phyloP scores from a whole-genome alignment of 2,113 vertebrate species.

The Stomatorhinus ivindoensis region DNA sequence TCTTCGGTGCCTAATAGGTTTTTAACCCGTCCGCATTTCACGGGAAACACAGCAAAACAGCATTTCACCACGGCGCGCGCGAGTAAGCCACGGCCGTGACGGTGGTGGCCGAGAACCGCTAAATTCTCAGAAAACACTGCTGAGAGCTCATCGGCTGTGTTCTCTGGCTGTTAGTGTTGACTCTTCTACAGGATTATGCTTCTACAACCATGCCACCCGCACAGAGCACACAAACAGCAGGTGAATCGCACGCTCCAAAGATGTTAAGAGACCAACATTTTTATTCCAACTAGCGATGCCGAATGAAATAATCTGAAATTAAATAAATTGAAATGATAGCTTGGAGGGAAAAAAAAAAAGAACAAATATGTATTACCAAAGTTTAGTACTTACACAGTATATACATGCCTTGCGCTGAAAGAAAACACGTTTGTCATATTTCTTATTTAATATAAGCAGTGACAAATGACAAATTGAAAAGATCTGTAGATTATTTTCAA shows the following conservation, averaged over 20 bases:
- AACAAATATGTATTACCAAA: constrained; percentile 55
- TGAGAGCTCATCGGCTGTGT: background rate
- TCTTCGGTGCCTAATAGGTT: background rate
- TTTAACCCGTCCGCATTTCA: background rate
- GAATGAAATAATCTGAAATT: constrained; percentile 33
- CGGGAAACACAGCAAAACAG: background rate
- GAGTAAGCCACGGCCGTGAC: background rate
- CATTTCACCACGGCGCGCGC: background rate
- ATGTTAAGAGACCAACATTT: constrained; percentile 24
- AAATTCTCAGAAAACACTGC: background rate
- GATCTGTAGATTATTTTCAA: constrained; percentile 31
- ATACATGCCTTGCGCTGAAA: constrained; percentile 60
- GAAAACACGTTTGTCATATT: constrained; percentile 41
- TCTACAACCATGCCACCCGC: background rate
- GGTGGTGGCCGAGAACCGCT: constrained; percentile 18
- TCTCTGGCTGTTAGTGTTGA: background rate
- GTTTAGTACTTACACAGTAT: constrained; percentile 61
- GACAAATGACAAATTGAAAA: constrained; percentile 37
- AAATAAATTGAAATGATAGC: constrained; percentile 46
- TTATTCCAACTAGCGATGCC: constrained; percentile 32
- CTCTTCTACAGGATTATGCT: background rate
- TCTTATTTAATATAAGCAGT: constrained; percentile 40
- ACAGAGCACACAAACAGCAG: background rate
- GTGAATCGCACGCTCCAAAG: constrained; percentile 22
- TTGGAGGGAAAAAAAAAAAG: constrained; percentile 44